Evolutionary conservation across 2,888 invertebrate species (phyloP), one percentile per base, ranked within the genome.

Genomic region (Drosophila paucipuncta): DNA sequence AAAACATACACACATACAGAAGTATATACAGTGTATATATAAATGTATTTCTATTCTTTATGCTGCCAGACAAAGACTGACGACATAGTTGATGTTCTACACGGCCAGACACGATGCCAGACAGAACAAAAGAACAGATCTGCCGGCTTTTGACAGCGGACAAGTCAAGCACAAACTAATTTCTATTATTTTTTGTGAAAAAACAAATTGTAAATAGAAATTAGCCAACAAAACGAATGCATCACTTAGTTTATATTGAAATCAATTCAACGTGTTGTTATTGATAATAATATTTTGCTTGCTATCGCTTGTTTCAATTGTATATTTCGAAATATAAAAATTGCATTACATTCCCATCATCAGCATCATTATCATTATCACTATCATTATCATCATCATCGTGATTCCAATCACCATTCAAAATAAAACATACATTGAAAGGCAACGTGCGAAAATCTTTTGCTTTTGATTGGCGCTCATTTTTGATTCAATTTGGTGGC

Each of bases 381-480:
- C 11, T 41, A 55, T 50, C 57, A 47, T 47, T 22, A 50, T 11
- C 39, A 50, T 35, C 61, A 35, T n/a, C 53, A 13, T 55, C 33
- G 18, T 55, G 25, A 10, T 33, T 37, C 37, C 25, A 54, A 74
- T 58, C 65, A 58, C 10, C 18, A 35, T 43, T 81, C 59, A 71
- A 75, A 78, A 66, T 69, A 53, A 69, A 74, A 37, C 63, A 68
- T 60, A 68, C 76, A 71, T 60, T 73, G 68, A 70, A 76, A 49
- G 41, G 73, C 77, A 87, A 78, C 81, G 85, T 87, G 81, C 63
- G 73, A 64, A 82, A 81, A 78, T 76, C 67, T 68, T 78, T 76
- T 72, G 62, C 67, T 73, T 78, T 83, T 88, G 88, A 85, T 88
- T 86, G 83, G 70, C 68, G 68, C 62, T 81, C 76, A 66, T 58